Base-by-base conservation (phyloP, 35 echinoderm and acorn worm species). In the Ophioderma brevispina region DNA sequence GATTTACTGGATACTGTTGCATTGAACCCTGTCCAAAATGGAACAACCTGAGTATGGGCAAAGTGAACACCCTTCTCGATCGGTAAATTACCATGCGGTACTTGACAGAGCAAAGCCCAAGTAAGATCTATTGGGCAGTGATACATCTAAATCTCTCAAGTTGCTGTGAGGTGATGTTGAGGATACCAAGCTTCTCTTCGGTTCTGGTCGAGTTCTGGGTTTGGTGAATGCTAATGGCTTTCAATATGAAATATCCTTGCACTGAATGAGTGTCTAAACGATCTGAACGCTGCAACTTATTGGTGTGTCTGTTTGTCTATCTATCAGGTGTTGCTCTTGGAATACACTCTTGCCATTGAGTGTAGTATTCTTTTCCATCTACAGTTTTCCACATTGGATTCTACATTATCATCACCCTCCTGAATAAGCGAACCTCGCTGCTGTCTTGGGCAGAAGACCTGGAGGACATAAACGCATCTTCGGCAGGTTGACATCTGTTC, bases 281-380 rank as follows among this genome's bases (percentile, higher is more conserved):
- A 11, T 11, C 46, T 52, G 21, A 21, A 52, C 46, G 8, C 21
- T 21, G 8, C 21, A 52, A 52, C 21, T 21, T 52, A 8, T 52
- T 8, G 8, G n/a, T n/a, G 8, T 52, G 46, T 52, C 21, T 11
- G 46, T 11, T 21, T 52, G 46, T 52, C 21, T 8, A 52, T 21
- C 21, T 21, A 8, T n/a, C 46, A 11, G 2, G 46, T 11, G 46
- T 85, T 40, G 1, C 63, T 23, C 55, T 85, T n/a, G n/a, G 82
- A 55, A 85, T 56, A 30, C 31, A 64, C 82, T 35, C 82, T 11
- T 19, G 82, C 82, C 82, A 85, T 85, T 63, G 82, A 85, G 50
- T 85, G 82, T 31, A 21, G 82, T 85, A 36, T 85, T 85, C 35
- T n/a, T 85, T 85, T 34, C 82, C 82, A 33, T 85, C 82, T 59